phyloP scores from a whole-genome alignment of 2,113 vertebrate species.

The Loxodonta africana region DNA sequence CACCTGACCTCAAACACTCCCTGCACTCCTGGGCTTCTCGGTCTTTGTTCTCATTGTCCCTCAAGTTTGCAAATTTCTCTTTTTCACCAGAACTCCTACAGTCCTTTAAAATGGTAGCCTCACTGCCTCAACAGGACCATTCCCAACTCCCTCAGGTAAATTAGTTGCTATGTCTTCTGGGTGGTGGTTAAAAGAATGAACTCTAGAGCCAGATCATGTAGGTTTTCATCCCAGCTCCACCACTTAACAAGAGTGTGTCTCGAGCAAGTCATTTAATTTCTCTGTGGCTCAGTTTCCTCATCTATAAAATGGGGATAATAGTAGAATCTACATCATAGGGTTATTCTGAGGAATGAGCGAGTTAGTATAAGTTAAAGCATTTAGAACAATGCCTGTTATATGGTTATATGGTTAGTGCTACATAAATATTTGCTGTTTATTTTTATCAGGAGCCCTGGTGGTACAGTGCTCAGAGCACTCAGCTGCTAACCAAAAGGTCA shows the following conservation, averaged over 20 bases:
- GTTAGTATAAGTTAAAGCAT: background rate
- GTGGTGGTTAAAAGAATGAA: background rate
- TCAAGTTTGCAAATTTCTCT: background rate
- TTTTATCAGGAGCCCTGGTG: background rate
- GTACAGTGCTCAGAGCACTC: too few species aligned
- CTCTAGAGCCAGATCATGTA: background rate
- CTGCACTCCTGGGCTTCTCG: background rate
- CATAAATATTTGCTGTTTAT: slow-evolving; percentile 16
- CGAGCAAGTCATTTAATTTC: background rate
- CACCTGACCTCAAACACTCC: background rate
- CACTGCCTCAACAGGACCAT: background rate
- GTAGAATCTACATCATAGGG: background rate
- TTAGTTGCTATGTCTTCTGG: background rate
- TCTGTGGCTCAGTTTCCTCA: background rate
- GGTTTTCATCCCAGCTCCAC: background rate
- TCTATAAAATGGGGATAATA: background rate
- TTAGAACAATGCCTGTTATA: slow-evolving; percentile 1
- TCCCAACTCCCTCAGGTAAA: background rate
- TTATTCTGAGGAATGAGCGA: background rate
- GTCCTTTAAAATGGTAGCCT: background rate
- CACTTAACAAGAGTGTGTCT: background rate
- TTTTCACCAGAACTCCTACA: background rate
- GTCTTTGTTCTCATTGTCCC: background rate
- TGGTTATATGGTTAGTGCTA: background rate
- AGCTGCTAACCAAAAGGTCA: too few species aligned